Conservation (phyloP, 2,888 invertebrate species). For the Ornithoptera priamus region DNA sequence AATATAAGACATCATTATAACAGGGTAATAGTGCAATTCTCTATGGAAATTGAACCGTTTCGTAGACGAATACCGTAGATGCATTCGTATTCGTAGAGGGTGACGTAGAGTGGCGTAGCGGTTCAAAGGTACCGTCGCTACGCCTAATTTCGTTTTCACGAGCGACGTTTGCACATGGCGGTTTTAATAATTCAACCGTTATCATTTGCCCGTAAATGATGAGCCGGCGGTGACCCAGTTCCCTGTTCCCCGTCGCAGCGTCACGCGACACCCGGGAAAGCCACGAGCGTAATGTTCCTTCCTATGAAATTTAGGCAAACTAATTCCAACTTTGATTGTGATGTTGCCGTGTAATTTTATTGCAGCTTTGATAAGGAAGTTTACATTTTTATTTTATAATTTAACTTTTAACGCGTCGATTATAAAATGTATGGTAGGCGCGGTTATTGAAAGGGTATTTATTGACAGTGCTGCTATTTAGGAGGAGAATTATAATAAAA, state of each 20-base stretch:
- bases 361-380: conserved; percentile 19
- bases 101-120: conserved; percentile 1
- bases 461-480: no score
- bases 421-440: no score
- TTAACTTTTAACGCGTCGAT: no score
- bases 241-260: conserved; percentile 46
- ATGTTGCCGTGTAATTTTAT: conserved; percentile 12
- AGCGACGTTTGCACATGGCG: conserved; percentile 27
- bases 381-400: background rate
- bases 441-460: no score
- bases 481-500: no score
- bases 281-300: conserved; percentile 33
- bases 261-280: conserved; percentile 53
- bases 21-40: no score
- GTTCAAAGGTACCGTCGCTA: conserved; percentile 10
- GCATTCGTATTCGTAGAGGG: no score
- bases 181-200: conserved; percentile 58
- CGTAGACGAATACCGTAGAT: background rate
- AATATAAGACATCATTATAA: no score
- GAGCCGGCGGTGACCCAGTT: conserved; percentile 65
- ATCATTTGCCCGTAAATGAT: conserved; percentile 63
- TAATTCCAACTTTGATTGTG: conserved; percentile 40
- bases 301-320: conserved; percentile 33
- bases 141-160: conserved; percentile 16
- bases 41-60: background rate